Base-by-base conservation (phyloP, 2,113 vertebrate genomes). In the Synodontis membranacea region DNA sequence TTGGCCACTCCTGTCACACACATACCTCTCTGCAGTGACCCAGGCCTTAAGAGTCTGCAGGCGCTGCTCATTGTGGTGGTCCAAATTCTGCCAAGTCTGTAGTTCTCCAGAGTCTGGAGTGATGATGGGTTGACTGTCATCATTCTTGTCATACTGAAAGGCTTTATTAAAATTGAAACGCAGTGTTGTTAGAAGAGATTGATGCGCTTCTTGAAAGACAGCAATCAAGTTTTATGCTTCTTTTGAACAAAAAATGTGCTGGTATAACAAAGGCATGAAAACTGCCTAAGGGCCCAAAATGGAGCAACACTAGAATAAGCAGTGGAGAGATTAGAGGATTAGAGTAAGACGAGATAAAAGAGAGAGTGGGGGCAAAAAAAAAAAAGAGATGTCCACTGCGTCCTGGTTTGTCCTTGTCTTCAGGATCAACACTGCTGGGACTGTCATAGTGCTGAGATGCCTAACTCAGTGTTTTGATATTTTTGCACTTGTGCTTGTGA, bases 131-230 rank as follows among this genome's bases (percentile, higher is more conserved):
- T 76, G 12, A 52, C 44, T 87, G 85, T 85, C 60, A 70, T 39
- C 56, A 1, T 54, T 68, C 72, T 44, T 28, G 39, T 78, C 68
- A 76, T 82, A 56, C 19, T 44, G 21, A 28, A 46, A 82, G 58
- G 8, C 84, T 82, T 85, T 82, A 88, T 85, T 82, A 37, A 85
- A 78, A 82, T 54, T 58, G 42, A 88, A 44, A 54, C 76, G 60
- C 34, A 60, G 39, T 56, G 60, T 80, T 80, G 50, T 84, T 83
- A 80, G 76, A 28, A 70, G 74, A 70, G 76, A 88, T 64, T 64
- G 66, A 62, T 62, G 70, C 50, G 25, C 25, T 39, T 48, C n/a
- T 50, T 39, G 70, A 68, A 82, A 79, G 58, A 42, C 34, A 39
- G 54, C 70, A 42, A 39, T 48, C 39, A 54, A 84, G 34, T 68